Base-by-base conservation (phyloP, 1,140 invertebrate genomes). In the Papilio polytes region DNA sequence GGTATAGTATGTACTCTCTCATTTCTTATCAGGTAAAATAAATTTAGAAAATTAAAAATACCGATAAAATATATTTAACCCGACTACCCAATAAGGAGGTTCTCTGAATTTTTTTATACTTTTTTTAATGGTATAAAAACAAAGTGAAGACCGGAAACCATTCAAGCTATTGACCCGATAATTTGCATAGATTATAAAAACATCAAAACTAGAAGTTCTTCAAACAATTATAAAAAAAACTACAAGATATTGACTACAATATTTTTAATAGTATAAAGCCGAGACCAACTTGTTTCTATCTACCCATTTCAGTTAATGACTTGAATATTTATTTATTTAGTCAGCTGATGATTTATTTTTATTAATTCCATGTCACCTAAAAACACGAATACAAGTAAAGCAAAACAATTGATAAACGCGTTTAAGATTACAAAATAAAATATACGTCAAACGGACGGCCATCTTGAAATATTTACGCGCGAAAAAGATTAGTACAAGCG, bases 381-480 rank as follows among this genome's bases (percentile, higher is more conserved):
- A 20, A 7, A 20, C 18, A 56, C 18, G 53, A 56, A 63, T 63
- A 22, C 2, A 63, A 56, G 9, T 63, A 63, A 63, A 63, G 7
- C 56, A 63, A 63, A 63, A 63, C 56, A 63, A 22, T 26, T 63
- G 56, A 63, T 63, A 53, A 53, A 53, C 51, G 2, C n/a, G 9
- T 22, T 0, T 22, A 26, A 63, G 3, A 20, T 56, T 0, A 26
- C 56, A 63, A 63, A 63, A 22, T 26, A 63, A 63, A 63, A 26
- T 31, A 26, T 63, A 26, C 59, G 59, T 63, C 13, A 26, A 26
- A 22, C 56, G 3, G 22, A 3, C 63, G 63, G 74, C 74, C 74
- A 76, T 76, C 74, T 76, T 76, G n/a, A 74, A 74, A 74, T 41
- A 20, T 73, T 73, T 44, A 76, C 41, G 41, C 74, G 74, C 74